Percentiles rank a stretch among this genome's conserved stretches.
phyloP scores from a whole-genome alignment of 2,797 vertebrate genomes.

The Tiaroga cobitis region DNA sequence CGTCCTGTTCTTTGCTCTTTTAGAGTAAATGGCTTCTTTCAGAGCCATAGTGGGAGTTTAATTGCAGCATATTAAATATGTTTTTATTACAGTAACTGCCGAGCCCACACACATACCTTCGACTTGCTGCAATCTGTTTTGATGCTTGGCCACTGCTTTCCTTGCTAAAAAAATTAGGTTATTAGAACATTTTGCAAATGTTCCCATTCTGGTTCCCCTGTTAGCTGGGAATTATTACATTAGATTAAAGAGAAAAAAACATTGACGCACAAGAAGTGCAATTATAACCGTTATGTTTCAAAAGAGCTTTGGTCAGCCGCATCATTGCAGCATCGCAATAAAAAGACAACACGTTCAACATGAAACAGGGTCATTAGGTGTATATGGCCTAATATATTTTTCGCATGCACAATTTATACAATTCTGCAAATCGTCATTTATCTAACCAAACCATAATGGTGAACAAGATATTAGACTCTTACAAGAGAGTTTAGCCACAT shows the following conservation, averaged over 20 bases:
- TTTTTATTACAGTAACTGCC: slow-evolving; percentile 79
- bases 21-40: slow-evolving; percentile 76
- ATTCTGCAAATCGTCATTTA: not conserved
- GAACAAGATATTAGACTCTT: not conserved
- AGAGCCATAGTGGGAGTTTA: slow-evolving; percentile 79
- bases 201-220: not conserved
- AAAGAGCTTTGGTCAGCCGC: slow-evolving; percentile 13
- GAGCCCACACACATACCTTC: slow-evolving; percentile 79
- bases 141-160: slow-evolving; percentile 48
- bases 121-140: slow-evolving; percentile 82
- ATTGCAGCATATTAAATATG: slow-evolving; percentile 77
- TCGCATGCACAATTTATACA: not conserved
- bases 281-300: not conserved
- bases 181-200: not conserved
- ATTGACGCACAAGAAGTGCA: slow-evolving; percentile 10
- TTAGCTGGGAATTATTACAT: not conserved
- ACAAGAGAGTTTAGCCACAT: not conserved
- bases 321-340: not conserved
- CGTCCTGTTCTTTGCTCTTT: slow-evolving; percentile 72
- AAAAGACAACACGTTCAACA: not conserved
- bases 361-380: not conserved
- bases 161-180: not conserved
- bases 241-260: not conserved
- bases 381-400: not conserved
- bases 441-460: not conserved